These are phyloP conservation scores for Dryobates pubescens DNA, from an alignment of 2,797 vertebrate species.

Conservation along the genomic window DNA sequence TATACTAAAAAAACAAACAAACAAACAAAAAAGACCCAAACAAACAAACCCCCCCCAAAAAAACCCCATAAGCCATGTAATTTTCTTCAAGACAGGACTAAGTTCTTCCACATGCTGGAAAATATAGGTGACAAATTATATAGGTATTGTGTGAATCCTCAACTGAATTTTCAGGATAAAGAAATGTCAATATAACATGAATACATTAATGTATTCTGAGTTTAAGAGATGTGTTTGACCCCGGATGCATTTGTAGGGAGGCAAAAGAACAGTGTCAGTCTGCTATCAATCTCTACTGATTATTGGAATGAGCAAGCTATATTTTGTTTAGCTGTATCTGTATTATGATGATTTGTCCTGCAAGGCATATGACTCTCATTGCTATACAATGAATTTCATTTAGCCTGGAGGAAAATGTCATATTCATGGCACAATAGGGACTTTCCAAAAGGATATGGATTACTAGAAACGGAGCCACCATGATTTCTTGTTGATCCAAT, in stretches of 20 bases:
- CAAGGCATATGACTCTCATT: background rate
- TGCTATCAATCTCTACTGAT: background rate
- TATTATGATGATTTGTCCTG: background rate
- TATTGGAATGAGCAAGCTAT: background rate
- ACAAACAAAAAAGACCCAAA: no score
- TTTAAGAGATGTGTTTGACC: background rate
- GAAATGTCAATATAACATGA: background rate
- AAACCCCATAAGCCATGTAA: rapidly evolving
- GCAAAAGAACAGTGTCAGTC: background rate
- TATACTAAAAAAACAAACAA: background rate
- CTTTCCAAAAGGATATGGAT: background rate
- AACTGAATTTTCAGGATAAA: background rate
- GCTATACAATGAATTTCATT: background rate
- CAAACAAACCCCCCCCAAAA: no score
- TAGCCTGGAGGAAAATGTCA: background rate
- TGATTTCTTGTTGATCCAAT: background rate
- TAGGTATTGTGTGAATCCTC: background rate
- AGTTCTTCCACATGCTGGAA: background rate
- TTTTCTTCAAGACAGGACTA: background rate
- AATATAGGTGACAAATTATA: background rate
- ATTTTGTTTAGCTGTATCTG: background rate
- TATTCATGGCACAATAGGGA: background rate
- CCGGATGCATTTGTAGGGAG: background rate
- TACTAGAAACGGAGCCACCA: background rate
- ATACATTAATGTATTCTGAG: background rate